A percentile compares a stretch with the other conserved stretches of the same genome.
These are phyloP conservation scores for Danaus plexippus DNA, from an alignment of 1,140 invertebrate species.

Conservation along the genomic window DNA sequence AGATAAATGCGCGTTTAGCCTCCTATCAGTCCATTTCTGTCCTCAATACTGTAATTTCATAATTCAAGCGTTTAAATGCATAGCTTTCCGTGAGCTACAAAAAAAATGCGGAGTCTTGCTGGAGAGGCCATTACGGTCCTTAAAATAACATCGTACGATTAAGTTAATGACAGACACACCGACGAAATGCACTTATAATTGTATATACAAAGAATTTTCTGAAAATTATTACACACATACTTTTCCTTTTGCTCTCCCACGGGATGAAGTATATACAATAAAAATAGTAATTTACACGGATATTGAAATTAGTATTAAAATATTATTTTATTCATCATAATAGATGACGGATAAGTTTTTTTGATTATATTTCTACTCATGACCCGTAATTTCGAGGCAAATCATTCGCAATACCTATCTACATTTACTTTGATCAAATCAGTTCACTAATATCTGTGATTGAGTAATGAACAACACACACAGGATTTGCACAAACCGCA, in stretches of 20 bases:
- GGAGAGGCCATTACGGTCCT: slow-evolving; percentile 62
- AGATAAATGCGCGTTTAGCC: slow-evolving; percentile 22
- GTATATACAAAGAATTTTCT: slow-evolving; percentile 66
- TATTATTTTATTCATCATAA: too few relatives aligned
- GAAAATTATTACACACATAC: slow-evolving; percentile 60
- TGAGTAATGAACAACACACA: slow-evolving; percentile 27
- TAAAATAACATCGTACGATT: slow-evolving; percentile 72
- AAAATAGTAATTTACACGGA: too few relatives aligned
- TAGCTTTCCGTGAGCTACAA: slow-evolving; percentile 64
- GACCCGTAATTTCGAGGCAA: too few relatives aligned
- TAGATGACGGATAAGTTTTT: too few relatives aligned
- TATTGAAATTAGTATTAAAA: too few relatives aligned
- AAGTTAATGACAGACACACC: slow-evolving; percentile 70
- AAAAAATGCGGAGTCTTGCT: slow-evolving; percentile 59
- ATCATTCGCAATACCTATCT: too few relatives aligned
- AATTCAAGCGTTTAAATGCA: slow-evolving; percentile 71
- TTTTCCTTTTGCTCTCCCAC: slow-evolving; percentile 12
- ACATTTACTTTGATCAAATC: too few relatives aligned
- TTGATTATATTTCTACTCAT: too few relatives aligned
- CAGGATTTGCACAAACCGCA: slow-evolving; percentile 16
- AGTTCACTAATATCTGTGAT: too few relatives aligned
- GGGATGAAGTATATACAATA: too few relatives aligned
- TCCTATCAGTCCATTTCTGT: slow-evolving; percentile 36
- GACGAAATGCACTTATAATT: slow-evolving; percentile 70
- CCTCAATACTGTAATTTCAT: slow-evolving; percentile 70